phyloP scores from a whole-genome alignment of 1,140 invertebrate genomes.

The Mizuhopecten yessoensis region DNA sequence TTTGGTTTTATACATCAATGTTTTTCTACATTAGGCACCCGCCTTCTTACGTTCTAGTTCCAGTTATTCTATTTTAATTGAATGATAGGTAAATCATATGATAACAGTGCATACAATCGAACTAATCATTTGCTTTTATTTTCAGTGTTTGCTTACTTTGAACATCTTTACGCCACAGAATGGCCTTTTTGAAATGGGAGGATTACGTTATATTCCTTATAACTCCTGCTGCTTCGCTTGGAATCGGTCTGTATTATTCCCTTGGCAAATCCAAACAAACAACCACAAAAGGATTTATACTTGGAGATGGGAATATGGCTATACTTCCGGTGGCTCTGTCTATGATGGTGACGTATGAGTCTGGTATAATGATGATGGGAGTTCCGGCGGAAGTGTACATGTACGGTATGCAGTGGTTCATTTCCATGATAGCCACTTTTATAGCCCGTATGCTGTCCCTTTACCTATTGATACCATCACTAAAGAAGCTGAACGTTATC shows the following conservation, averaged over 20 bases:
- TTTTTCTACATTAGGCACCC: too few relatives aligned
- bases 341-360: constrained; percentile 42
- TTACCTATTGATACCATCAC: background rate
- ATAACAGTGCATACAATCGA: too few relatives aligned
- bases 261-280: background rate
- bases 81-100: too few relatives aligned
- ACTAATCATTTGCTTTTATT: too few relatives aligned
- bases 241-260: constrained; percentile 48
- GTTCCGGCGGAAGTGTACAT: constrained; percentile 47
- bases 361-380: constrained; percentile 19
- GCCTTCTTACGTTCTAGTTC: too few relatives aligned
- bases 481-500: background rate
- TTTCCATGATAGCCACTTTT: background rate
- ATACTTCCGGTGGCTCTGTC: constrained; percentile 47
- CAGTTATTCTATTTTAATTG: too few relatives aligned
- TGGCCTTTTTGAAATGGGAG: too few relatives aligned
- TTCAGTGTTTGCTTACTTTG: too few relatives aligned
- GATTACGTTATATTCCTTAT: too few relatives aligned
- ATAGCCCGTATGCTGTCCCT: background rate
- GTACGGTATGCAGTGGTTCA: background rate
- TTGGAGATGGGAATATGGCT: background rate
- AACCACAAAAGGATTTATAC: constrained; percentile 36
- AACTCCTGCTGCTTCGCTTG: background rate
- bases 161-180: too few relatives aligned
- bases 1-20: too few relatives aligned